Percentiles rank a stretch among this genome's conserved stretches.
These are phyloP conservation scores for Cyprinella venusta DNA, from an alignment of 2,797 vertebrate species.

Conservation along the genomic window DNA sequence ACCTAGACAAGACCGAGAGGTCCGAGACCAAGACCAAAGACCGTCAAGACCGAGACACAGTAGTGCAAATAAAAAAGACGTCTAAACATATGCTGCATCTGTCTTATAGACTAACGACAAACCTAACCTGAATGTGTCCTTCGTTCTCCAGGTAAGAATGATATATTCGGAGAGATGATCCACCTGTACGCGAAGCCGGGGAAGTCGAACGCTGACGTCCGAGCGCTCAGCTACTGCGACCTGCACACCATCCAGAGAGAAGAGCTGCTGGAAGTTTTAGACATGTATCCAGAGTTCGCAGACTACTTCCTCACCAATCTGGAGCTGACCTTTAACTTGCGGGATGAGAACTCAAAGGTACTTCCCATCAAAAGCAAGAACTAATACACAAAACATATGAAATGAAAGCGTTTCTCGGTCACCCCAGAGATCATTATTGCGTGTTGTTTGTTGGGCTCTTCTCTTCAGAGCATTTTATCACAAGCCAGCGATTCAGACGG, in stretches of 20 bases:
- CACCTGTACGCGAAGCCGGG: conserved; percentile 94
- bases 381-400: neutral
- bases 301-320: conserved; percentile 96
- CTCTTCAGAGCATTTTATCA: conserved; percentile 78
- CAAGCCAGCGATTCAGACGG: conserved; percentile 82
- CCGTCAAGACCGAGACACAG: neutral
- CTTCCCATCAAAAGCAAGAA: neutral
- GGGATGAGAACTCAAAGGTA: conserved; percentile 91
- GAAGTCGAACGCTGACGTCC: conserved; percentile 96
- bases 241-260: conserved; percentile 97
- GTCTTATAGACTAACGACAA: too few species aligned
- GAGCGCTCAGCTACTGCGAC: conserved; percentile 97
- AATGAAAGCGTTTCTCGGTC: neutral
- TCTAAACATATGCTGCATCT: too few species aligned
- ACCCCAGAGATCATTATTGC: neutral
- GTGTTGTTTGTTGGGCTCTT: conserved; percentile 11
- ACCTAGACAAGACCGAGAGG: too few species aligned
- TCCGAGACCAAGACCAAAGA: too few species aligned
- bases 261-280: conserved; percentile 94
- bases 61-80: neutral
- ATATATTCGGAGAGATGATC: conserved; percentile 99
- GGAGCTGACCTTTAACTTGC: conserved; percentile 96
- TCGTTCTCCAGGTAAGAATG: conserved; percentile 89
- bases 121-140: neutral
- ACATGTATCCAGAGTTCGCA: conserved; percentile 99